Evolutionary conservation across 1,140 invertebrate genomes (phyloP).

Genomic region (Drosophila kohkoa): DNA sequence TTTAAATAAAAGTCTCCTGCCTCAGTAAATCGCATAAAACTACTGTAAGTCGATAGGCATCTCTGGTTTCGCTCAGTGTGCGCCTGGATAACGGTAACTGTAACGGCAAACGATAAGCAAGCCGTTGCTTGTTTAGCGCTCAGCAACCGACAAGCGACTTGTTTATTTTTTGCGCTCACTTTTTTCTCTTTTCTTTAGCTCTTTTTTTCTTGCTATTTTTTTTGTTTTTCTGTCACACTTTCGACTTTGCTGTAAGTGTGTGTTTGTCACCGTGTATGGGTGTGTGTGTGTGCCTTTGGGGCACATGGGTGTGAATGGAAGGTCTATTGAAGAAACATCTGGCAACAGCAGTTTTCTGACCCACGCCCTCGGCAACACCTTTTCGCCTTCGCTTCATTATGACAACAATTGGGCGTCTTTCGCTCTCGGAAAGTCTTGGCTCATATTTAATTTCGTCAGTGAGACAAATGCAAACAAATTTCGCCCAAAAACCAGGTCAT

Average conservation of each 20-base stretch:
- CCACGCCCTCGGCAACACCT: slow-evolving; percentile 51
- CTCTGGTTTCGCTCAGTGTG: slow-evolving; percentile 49
- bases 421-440: not conserved
- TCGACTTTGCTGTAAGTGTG: slow-evolving; percentile 21
- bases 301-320: slow-evolving; percentile 7
- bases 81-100: slow-evolving; percentile 44
- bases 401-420: slow-evolving; percentile 41
- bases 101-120: slow-evolving; percentile 73
- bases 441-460: slow-evolving; percentile 60
- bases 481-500: slow-evolving; percentile 5
- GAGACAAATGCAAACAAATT: slow-evolving; percentile 57
- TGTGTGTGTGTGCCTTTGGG: slow-evolving; percentile 27
- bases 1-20: too few relatives aligned
- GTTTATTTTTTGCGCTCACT: slow-evolving; percentile 71
- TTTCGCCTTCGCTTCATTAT: slow-evolving; percentile 6
- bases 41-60: not conserved
- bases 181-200: not conserved
- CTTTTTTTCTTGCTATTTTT: slow-evolving; percentile 12
- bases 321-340: slow-evolving; percentile 76
- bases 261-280: slow-evolving; percentile 17
- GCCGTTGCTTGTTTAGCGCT: slow-evolving; percentile 62
- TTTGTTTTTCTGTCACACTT: slow-evolving; percentile 64
- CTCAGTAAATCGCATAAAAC: too few relatives aligned
- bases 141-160: slow-evolving; percentile 59
- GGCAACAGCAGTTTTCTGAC: slow-evolving; percentile 45